Evolutionary conservation across 2,113 vertebrate genomes (phyloP), one percentile per base, ranked within the genome.

Genomic region (Regulus satrapa): DNA sequence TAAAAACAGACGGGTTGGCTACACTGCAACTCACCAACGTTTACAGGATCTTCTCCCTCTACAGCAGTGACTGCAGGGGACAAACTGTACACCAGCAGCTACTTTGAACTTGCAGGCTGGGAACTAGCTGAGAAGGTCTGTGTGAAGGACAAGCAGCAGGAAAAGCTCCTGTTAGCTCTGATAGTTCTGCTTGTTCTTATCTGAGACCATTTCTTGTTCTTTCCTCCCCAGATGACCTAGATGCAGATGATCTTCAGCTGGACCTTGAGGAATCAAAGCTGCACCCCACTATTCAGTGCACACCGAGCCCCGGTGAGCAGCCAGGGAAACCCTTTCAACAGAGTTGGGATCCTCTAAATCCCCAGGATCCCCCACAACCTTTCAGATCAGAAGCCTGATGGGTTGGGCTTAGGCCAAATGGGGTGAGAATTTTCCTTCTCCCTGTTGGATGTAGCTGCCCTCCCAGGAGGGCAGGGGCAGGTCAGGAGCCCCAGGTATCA

Each of bases 211-310:
- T 72, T 93, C 43, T 85, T 34, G 20, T 61, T 78, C 15, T n/a
- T 61, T 91, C 95, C 78, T 85, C 61, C 40, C 36, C 97, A 99
- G 99, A 99, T 98, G 99, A 99, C 74, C 97, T 98, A 38, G 99
- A 99, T 76, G 89, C 98, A 88, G 99, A 99, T 10, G 99, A 99
- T 76, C 98, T 99, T 88, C 99, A 99, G 94, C 32, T 98, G 85
- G 98, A 99, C 76, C 96, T 97, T 58, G 99, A 99, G 61, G 99
- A 99, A 88, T 97, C 98, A 36, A 99, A 99, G 98, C 96, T 98
- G 28, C 98, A 98, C 41, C 97, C 98, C 63, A 98, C 98, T 59
- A 97, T 99, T 94, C 99, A 99, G 95, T 99, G 99, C 84, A 99
- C 98, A 3, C 99, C 99, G 6, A 96, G 95, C 67, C 99, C 99